A percentile compares a stretch with the other conserved stretches of the same genome.
Conservation (phyloP, 2,888 invertebrate genomes). For the Sturmia bella region DNA sequence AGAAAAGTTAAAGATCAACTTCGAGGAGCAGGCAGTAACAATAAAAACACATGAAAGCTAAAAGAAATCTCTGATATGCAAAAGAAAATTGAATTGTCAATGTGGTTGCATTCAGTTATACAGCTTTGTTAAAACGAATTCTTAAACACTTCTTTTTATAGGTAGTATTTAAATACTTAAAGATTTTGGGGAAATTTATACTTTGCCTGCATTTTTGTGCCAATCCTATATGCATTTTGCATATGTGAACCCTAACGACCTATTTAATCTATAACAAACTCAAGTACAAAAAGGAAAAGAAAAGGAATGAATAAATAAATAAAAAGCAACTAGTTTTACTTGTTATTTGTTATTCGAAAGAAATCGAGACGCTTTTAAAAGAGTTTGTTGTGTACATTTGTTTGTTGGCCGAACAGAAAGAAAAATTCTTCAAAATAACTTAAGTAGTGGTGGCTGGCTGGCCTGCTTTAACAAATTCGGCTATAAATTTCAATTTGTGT, state of each 20-base stretch:
- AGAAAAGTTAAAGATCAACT: constrained; percentile 33
- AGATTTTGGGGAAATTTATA: not conserved
- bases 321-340: constrained; percentile 65
- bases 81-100: constrained; percentile 42
- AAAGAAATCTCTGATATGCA: constrained; percentile 15
- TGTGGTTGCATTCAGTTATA: constrained; percentile 10
- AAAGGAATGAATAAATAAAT: not conserved
- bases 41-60: constrained; percentile 16
- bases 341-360: constrained; percentile 19
- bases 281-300: constrained; percentile 3
- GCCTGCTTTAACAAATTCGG: constrained; percentile 74
- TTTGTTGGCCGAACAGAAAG: constrained; percentile 37
- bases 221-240: constrained; percentile 18
- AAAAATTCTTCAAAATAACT: constrained; percentile 70
- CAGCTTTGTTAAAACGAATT: constrained; percentile 26
- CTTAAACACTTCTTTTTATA: not conserved
- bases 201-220: constrained; percentile 1
- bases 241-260: constrained; percentile 64
- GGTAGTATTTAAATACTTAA: not conserved
- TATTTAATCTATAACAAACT: constrained; percentile 52
- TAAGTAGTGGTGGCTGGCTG: constrained; percentile 60
- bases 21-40: too few relatives aligned
- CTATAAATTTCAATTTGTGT: constrained; percentile 80
- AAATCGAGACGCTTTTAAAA: constrained; percentile 19
- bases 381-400: constrained; percentile 24